These are phyloP conservation scores for Nixonia krombeini DNA, from an alignment of 1,140 invertebrate species.

Conservation along the genomic window DNA sequence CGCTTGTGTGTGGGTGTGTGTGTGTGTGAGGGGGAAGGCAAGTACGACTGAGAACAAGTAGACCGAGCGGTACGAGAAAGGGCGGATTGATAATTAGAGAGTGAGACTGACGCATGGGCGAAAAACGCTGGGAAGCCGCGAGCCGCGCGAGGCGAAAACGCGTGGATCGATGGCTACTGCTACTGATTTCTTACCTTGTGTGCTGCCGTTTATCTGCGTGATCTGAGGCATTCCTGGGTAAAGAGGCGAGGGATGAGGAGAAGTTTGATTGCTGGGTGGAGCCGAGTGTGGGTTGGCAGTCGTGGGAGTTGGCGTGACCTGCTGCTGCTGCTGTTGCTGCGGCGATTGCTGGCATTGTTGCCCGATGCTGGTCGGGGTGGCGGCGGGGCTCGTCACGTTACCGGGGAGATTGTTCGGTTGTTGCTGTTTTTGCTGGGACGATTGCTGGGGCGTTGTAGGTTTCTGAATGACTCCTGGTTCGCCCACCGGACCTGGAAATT, in stretches of 20 bases:
- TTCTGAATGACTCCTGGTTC: constrained; percentile 59
- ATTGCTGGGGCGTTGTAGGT: constrained; percentile 61
- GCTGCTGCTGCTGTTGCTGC: constrained; percentile 48
- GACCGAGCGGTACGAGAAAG: no score
- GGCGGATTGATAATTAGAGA: no score
- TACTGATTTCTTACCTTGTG: constrained; percentile 60
- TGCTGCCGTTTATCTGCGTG: constrained; percentile 61
- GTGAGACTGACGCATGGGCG: no score
- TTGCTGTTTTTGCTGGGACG: constrained; percentile 51
- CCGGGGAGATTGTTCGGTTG: constrained; percentile 39
- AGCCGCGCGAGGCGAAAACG: no score
- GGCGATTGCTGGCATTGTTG: constrained; percentile 55
- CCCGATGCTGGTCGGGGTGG: constrained; percentile 34
- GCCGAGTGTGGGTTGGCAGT: constrained; percentile 60
- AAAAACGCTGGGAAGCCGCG: no score
- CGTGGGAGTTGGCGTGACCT: constrained; percentile 55
- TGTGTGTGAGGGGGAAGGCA: no score
- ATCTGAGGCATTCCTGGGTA: constrained; percentile 69
- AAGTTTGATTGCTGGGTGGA: constrained; percentile 71
- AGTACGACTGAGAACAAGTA: no score
- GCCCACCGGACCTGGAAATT: constrained; percentile 55
- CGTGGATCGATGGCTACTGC: neutral
- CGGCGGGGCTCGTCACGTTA: constrained; percentile 42
- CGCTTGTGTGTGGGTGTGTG: no score
- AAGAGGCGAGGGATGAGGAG: constrained; percentile 69